phyloP scores from a whole-genome alignment of 2,113 vertebrate genomes.

The Atherinomorus stipes region DNA sequence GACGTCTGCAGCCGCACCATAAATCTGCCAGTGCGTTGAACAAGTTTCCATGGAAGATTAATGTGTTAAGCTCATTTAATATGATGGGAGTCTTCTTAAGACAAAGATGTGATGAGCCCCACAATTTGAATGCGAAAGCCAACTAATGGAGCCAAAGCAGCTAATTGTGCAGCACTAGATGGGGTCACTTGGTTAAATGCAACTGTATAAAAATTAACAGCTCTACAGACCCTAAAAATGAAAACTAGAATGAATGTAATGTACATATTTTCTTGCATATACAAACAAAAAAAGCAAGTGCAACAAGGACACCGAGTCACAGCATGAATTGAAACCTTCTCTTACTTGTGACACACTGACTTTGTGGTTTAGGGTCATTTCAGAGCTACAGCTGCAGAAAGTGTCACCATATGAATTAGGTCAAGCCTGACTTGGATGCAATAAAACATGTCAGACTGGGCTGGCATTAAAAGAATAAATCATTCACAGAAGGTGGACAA shows the following conservation, averaged over 20 bases:
- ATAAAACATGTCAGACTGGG: not conserved
- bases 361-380: not conserved
- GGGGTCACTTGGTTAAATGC: conserved; percentile 2
- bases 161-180: not conserved
- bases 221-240: not conserved
- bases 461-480: not conserved
- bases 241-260: too few relatives aligned
- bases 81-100: conserved; percentile 40
- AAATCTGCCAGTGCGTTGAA: conserved; percentile 20
- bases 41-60: conserved; percentile 3
- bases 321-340: too few relatives aligned
- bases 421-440: not conserved
- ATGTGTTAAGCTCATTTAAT: conserved; percentile 31
- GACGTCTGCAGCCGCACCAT: conserved; percentile 8
- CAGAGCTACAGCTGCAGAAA: too few relatives aligned
- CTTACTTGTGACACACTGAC: too few relatives aligned
- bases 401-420: not conserved
- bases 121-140: not conserved
- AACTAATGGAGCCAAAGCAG: conserved; percentile 2
- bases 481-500: not conserved
- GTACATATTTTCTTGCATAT: too few relatives aligned
- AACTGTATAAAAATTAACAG: not conserved
- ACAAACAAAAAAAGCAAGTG: too few relatives aligned
- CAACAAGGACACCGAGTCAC: too few relatives aligned
- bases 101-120: conserved; percentile 19